Evolutionary conservation across 2,797 vertebrate genomes (phyloP), one percentile per base, ranked within the genome.

Genomic region (Eospalax fontanierii): DNA sequence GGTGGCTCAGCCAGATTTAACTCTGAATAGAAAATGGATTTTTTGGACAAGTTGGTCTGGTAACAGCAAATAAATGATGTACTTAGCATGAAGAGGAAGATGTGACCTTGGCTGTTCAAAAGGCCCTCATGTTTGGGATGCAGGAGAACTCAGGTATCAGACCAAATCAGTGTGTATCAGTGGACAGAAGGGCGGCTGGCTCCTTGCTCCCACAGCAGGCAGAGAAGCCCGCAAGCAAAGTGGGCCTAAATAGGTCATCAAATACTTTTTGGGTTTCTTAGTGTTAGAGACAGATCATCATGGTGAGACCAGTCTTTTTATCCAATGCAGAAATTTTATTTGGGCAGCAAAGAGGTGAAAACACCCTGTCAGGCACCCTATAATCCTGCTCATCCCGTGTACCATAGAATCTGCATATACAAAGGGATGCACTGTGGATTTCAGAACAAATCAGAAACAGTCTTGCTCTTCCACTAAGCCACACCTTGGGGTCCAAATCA

Each of bases 241-340:
- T 11, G 89, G 90, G 96, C 83, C 79, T 91, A 95, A 98, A 70
- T 95, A 91, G 94, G 97, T 96, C 87, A 93, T 81, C 61, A 85
- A 93, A 70, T 43, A 12, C 65, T 35, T 3, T 95, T 97, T 74
- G 81, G 63, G 89, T 97, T 96, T 30, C 87, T 95, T 82, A 9
- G 46, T 66, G 71, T 94, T 66, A 35, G n/a, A 93, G 74, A 54
- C 90, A 81, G 24, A 57, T 82, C 33, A 85, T 91, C 87, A 19
- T 4, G 50, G 90, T 50, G n/a, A 59, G 1, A 19, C 95, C 59
- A 22, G 43, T 73, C 87, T 90, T 93, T 40, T 75, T 75, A 28
- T 76, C 43, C 40, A 22, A 59, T 0, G 54, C 3, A 46, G 28
- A 85, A n/a, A 50, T 73, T 87, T 87, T 78, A 85, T 2, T 70